Evolutionary conservation across 1,140 invertebrate genomes (phyloP), one percentile per base, ranked within the genome.

Genomic region (Drepana arcuata): DNA sequence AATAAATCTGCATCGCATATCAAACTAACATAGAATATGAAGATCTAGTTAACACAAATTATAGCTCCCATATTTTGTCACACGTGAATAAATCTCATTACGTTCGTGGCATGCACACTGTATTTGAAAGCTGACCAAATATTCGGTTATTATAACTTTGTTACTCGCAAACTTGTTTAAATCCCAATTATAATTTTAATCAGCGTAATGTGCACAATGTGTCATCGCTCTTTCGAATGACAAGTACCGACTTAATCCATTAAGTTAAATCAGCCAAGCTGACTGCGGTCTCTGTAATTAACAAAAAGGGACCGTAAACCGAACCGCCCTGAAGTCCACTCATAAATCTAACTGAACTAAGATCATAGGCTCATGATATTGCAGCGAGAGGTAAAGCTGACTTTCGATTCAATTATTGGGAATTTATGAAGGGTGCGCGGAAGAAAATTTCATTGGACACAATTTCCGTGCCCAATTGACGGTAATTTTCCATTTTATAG

Each of bases 371-470:
- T 45, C 48, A 38, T 51, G 43, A 54, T 51, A 49, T 50, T 47
- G 48, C 48, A 59, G 37, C 35, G 24, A n/a, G 23, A 41, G 46
- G 51, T 47, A 35, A 54, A 41, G 31, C 50, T 60, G 68, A 65
- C 65, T 50, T 64, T 64, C 53, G 42, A 70, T 65, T 72, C 66
- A 68, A 72, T 70, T 72, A 70, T 67, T 58, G 60, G 61, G 55
- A 77, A 77, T 70, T 69, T 71, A 73, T 69, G 65, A 71, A 71
- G 59, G 54, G 57, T 42, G 63, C 56, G 52, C 50, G 56, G 52
- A 63, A 62, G 59, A 61, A 63, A 64, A 66, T 66, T 72, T 66
- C 62, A 72, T 69, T 63, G 52, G 59, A 64, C 70, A 56, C 51
- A 75, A 58, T 71, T 65, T 67, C 57, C 59, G 46, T 64, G 37